phyloP scores from a whole-genome alignment of 2,797 vertebrate genomes.

The Cyclopterus lumpus region DNA sequence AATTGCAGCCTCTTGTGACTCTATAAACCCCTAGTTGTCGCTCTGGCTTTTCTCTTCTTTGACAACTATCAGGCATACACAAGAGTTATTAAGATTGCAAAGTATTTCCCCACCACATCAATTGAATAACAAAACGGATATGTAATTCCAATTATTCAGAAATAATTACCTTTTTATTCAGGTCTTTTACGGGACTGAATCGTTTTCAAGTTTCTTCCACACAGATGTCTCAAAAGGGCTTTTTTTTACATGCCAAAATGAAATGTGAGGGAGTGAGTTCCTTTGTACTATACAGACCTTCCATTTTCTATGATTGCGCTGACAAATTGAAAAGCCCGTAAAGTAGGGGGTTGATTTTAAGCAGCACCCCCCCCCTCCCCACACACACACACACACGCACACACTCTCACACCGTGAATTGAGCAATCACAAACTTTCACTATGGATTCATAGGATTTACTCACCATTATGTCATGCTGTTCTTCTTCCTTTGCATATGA shows the following conservation, averaged over 20 bases:
- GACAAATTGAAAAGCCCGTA: constrained; percentile 18
- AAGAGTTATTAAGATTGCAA: constrained; percentile 35
- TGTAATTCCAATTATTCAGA: constrained; percentile 25
- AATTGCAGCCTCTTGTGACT: constrained; percentile 67
- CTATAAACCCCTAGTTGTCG: constrained; percentile 63
- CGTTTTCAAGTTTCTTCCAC: constrained; percentile 25
- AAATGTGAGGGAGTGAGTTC: constrained; percentile 5
- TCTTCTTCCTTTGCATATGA: constrained; percentile 2
- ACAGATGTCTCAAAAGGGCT: background rate
- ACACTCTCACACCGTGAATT: constrained; percentile 13
- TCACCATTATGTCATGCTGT: background rate
- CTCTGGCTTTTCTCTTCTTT: constrained; percentile 50
- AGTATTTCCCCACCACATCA: constrained; percentile 31
- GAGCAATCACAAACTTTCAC: constrained; percentile 32
- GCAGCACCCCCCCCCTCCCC: background rate
- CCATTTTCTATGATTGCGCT: constrained; percentile 26
- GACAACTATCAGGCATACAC: constrained; percentile 54
- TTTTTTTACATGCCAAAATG: constrained; percentile 21
- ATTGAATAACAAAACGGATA: constrained; percentile 12
- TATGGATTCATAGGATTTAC: constrained; percentile 21
- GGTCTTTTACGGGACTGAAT: constrained; percentile 29
- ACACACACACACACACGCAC: no score
- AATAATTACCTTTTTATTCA: constrained; percentile 33
- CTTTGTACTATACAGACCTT: background rate
- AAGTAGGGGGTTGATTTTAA: constrained; percentile 56